These are phyloP conservation scores for Bergia puertoricense DNA, from an alignment of 92 coral and sea anemone genomes.

Conservation along the genomic window DNA sequence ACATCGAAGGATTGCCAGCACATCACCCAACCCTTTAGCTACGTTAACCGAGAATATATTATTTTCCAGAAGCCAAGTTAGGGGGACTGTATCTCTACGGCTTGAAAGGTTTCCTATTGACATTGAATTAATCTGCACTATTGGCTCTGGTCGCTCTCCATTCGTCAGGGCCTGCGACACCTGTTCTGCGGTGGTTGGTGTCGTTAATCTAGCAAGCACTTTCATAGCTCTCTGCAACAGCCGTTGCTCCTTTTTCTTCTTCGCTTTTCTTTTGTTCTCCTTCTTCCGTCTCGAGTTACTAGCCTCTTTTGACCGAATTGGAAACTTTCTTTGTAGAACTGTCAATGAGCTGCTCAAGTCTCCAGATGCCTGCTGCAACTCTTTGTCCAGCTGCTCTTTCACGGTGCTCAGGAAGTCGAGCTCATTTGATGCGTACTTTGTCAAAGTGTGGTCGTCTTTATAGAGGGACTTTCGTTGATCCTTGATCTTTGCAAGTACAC, in stretches of 20 bases:
- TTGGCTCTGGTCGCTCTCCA: not conserved
- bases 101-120: too few relatives aligned
- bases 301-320: slow-evolving; percentile 9
- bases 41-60: too few relatives aligned
- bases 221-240: too few relatives aligned
- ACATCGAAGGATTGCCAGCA: too few relatives aligned
- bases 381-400: slow-evolving; percentile 26
- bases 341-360: slow-evolving; percentile 29
- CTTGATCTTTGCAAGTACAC: slow-evolving; percentile 8
- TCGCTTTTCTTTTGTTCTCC: slow-evolving; percentile 10
- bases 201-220: not conserved
- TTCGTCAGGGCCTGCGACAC: not conserved
- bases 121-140: too few relatives aligned
- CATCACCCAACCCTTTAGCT: too few relatives aligned
- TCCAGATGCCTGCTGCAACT: slow-evolving; percentile 29
- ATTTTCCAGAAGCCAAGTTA: too few relatives aligned
- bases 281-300: slow-evolving; percentile 25
- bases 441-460: slow-evolving; percentile 16
- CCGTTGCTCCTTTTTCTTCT: slow-evolving; percentile 9
- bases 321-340: slow-evolving; percentile 23
- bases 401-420: slow-evolving; percentile 13
- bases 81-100: too few relatives aligned
- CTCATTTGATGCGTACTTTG: slow-evolving; percentile 20
- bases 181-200: not conserved
- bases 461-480: slow-evolving; percentile 22